These are phyloP conservation scores for Australoheros scitulus DNA, from an alignment of 2,113 vertebrate genomes.

Conservation along the genomic window DNA sequence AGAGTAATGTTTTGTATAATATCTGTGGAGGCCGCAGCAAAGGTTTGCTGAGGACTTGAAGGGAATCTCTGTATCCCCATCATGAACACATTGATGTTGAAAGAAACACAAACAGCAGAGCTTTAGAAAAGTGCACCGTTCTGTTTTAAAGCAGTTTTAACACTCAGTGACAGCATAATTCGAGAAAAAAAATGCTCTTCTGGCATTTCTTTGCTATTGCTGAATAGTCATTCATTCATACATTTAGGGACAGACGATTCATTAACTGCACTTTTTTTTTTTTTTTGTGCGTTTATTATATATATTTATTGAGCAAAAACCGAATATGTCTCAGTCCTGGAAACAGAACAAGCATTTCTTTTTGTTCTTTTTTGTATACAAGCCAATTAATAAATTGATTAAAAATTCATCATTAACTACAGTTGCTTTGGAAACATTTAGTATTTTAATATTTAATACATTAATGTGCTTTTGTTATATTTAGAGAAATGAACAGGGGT, in stretches of 20 bases:
- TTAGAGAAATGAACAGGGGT: neutral
- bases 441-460: slow-evolving; percentile 1
- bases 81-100: no score
- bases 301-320: neutral
- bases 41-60: neutral
- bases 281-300: neutral
- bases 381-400: neutral
- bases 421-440: neutral
- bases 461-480: slow-evolving; percentile 1
- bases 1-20: neutral
- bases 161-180: no score
- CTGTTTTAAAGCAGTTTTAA: no score
- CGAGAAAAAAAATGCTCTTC: no score
- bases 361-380: neutral
- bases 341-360: neutral
- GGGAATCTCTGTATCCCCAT: neutral
- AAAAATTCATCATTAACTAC: neutral
- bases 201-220: neutral
- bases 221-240: neutral
- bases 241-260: neutral
- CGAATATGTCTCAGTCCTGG: neutral
- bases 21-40: neutral
- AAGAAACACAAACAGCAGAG: no score
- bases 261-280: no score
- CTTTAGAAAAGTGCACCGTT: no score